These are phyloP conservation scores for Branchinecta lynchi DNA, from an alignment of 1,140 invertebrate genomes.

Conservation along the genomic window DNA sequence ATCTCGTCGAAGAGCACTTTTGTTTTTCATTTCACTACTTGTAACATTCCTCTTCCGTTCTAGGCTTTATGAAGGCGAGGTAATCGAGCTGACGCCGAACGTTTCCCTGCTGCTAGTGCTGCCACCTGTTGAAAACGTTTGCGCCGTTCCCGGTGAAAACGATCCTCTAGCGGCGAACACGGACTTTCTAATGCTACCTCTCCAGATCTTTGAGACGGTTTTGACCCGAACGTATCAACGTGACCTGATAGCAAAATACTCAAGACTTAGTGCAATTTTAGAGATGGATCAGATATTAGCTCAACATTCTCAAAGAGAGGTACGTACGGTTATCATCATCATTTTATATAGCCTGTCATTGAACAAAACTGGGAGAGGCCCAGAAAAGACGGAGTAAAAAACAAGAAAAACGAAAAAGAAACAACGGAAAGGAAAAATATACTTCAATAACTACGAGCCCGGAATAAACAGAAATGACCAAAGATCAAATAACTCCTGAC, in stretches of 20 bases:
- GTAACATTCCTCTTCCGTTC: conserved; percentile 21
- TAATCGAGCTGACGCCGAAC: conserved; percentile 70
- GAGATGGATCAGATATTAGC: conserved; percentile 82
- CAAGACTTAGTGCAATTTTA: conserved; percentile 72
- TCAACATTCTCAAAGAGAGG: conserved; percentile 73
- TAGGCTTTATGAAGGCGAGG: conserved; percentile 73
- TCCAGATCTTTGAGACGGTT: conserved; percentile 75
- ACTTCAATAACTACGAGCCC: no score
- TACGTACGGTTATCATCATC: no score
- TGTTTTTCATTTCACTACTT: neutral
- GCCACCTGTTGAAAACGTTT: conserved; percentile 73
- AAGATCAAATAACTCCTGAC: no score
- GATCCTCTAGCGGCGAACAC: conserved; percentile 49
- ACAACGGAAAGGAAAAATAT: no score
- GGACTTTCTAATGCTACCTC: conserved; percentile 65
- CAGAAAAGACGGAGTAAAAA: no score
- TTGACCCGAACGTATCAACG: conserved; percentile 78
- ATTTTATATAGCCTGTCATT: no score
- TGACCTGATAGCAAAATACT: conserved; percentile 71
- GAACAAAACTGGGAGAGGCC: no score
- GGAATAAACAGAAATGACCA: no score
- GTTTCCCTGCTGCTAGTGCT: conserved; percentile 79
- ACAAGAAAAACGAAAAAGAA: no score
- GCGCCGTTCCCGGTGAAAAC: conserved; percentile 70
- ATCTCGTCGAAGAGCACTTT: no score